Percentiles rank a stretch among this genome's conserved stretches.
Conservation (phyloP, 2,888 invertebrate genomes). For the Syrista parreyssii region DNA sequence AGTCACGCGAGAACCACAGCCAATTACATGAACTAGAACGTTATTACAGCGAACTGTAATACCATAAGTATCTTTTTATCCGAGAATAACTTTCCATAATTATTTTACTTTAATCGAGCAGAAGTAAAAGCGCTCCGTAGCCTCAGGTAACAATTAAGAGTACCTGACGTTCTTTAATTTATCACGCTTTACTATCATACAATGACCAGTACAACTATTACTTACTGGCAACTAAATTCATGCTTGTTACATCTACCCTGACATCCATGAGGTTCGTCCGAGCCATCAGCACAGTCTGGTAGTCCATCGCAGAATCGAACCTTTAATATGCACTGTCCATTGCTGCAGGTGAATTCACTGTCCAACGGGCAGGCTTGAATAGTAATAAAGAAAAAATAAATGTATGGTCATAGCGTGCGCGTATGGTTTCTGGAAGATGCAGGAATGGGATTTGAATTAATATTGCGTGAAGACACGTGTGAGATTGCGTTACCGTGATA, state of each 20-base stretch:
- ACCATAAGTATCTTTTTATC: background rate
- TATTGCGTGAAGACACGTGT: background rate
- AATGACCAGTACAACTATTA: constrained; percentile 9
- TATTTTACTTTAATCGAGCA: background rate
- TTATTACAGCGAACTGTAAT: background rate
- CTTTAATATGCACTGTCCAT: constrained; percentile 73
- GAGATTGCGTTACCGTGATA: background rate
- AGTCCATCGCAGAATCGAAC: constrained; percentile 74
- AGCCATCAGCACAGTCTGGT: constrained; percentile 75
- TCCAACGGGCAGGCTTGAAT: constrained; percentile 69
- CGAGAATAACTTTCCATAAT: background rate
- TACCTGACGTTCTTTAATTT: background rate
- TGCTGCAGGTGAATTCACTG: constrained; percentile 71
- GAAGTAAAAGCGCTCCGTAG: background rate
- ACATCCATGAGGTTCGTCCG: constrained; percentile 76
- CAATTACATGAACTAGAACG: background rate
- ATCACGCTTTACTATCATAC: background rate
- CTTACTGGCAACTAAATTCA: constrained; percentile 62
- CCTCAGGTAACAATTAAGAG: background rate
- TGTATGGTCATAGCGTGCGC: background rate
- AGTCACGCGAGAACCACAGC: background rate
- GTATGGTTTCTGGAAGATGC: background rate
- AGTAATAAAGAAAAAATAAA: background rate
- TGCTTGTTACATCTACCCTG: constrained; percentile 61
- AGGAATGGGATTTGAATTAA: background rate